phyloP scores from a whole-genome alignment of 2,113 vertebrate genomes.

The Lophotis ruficrista region DNA sequence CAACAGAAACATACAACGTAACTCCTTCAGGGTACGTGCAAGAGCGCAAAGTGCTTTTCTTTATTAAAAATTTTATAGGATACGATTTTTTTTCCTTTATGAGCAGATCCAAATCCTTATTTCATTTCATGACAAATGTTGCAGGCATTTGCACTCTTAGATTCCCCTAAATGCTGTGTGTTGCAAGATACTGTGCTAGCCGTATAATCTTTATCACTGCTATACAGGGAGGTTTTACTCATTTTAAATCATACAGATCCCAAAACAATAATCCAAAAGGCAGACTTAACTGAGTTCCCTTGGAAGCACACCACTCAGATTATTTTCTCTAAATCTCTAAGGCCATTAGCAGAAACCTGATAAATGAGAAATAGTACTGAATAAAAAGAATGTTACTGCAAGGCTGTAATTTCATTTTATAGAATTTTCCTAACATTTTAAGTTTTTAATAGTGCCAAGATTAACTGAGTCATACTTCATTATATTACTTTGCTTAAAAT shows the following conservation, averaged over 20 bases:
- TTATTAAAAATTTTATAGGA: not conserved
- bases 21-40: not conserved
- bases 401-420: constrained; percentile 48
- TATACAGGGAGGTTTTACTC: constrained; percentile 26
- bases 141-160: not conserved
- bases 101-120: not conserved
- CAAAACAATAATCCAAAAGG: constrained; percentile 64
- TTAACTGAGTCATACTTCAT: constrained; percentile 55
- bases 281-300: constrained; percentile 48
- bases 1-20: accelerated
- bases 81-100: not conserved
- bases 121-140: not conserved
- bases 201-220: constrained; percentile 21
- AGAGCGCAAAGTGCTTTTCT: not conserved
- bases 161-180: constrained; percentile 2
- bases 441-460: constrained; percentile 54
- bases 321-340: constrained; percentile 55
- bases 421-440: constrained; percentile 62
- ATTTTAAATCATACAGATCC: constrained; percentile 50
- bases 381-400: constrained; percentile 33
- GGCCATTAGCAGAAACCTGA: constrained; percentile 63
- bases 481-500: constrained; percentile 19
- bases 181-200: not conserved
- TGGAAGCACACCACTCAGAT: constrained; percentile 47
- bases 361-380: constrained; percentile 55